Evolutionary conservation across 2,888 invertebrate species (phyloP).

Genomic region (Siphonodentalium dalli): DNA sequence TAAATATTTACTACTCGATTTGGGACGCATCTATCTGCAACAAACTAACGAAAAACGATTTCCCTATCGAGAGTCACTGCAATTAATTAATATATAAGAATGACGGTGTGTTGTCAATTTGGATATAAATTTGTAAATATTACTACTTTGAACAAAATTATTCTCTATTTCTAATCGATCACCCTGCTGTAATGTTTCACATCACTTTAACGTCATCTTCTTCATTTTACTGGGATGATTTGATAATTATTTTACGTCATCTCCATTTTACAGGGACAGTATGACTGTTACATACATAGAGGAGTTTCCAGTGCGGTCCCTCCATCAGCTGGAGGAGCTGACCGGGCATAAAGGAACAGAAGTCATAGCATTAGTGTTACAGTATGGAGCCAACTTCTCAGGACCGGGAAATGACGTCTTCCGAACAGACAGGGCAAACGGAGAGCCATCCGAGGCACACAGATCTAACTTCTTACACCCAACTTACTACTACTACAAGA

Average conservation of each 20-base stretch:
- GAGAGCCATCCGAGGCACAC: constrained; percentile 63
- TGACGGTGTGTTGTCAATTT: no score
- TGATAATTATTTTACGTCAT: background rate
- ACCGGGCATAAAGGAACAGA: constrained; percentile 54
- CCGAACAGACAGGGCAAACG: constrained; percentile 61
- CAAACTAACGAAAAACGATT: no score
- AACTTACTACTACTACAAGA: constrained; percentile 65
- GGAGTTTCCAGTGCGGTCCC: constrained; percentile 63
- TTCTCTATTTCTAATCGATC: no score
- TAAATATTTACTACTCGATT: no score
- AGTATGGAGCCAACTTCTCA: constrained; percentile 66
- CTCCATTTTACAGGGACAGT: constrained; percentile 35
- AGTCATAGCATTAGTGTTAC: constrained; percentile 61
- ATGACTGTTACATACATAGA: constrained; percentile 56
- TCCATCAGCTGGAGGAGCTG: constrained; percentile 53
- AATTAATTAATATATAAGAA: no score
- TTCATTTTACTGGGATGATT: no score
- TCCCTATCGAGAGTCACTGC: no score
- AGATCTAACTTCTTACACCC: constrained; percentile 67
- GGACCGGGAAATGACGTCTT: constrained; percentile 65
- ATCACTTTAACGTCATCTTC: no score
- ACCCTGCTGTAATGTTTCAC: no score
- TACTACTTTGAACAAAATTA: no score
- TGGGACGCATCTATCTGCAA: no score
- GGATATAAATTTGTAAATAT: no score